Evolutionary conservation across 2,888 invertebrate species (phyloP).

Genomic region (Drosophila falleni): DNA sequence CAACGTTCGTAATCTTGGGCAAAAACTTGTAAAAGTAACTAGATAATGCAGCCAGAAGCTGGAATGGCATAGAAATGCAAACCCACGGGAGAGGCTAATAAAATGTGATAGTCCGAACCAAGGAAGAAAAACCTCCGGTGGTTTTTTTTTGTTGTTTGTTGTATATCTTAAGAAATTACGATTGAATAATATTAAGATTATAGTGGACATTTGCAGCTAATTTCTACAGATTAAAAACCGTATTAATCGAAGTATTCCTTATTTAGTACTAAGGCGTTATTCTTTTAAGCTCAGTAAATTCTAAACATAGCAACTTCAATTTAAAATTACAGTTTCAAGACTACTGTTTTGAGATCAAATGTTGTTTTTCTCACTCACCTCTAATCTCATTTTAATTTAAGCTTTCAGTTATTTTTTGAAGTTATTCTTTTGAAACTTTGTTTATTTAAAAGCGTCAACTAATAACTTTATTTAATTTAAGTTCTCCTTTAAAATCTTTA

Average conservation of each 20-base stretch:
- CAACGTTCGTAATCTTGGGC: conserved; percentile 64
- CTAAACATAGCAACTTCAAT: too few relatives aligned
- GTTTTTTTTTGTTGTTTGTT: conserved; percentile 1
- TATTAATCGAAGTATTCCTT: too few relatives aligned
- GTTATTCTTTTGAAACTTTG: too few relatives aligned
- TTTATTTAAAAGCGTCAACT: too few relatives aligned
- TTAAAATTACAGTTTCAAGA: too few relatives aligned
- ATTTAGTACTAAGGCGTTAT: not conserved
- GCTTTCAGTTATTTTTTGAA: too few relatives aligned
- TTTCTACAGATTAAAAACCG: not conserved
- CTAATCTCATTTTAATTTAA: too few relatives aligned
- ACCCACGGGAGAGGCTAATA: conserved; percentile 35
- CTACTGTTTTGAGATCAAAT: too few relatives aligned
- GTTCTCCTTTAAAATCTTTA: too few relatives aligned
- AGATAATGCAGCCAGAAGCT: conserved; percentile 68
- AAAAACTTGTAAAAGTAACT: conserved; percentile 74
- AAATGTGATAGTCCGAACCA: conserved; percentile 30
- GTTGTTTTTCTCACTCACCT: too few relatives aligned
- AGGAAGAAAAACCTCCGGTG: not conserved
- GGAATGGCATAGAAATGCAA: conserved; percentile 29
- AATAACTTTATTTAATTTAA: too few relatives aligned
- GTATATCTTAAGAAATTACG: conserved; percentile 2
- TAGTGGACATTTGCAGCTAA: conserved; percentile 1
- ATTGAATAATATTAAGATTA: conserved; percentile 16
- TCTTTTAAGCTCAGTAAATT: too few relatives aligned